Base-by-base conservation (phyloP, 2,113 vertebrate species). In the Bos indicus region DNA sequence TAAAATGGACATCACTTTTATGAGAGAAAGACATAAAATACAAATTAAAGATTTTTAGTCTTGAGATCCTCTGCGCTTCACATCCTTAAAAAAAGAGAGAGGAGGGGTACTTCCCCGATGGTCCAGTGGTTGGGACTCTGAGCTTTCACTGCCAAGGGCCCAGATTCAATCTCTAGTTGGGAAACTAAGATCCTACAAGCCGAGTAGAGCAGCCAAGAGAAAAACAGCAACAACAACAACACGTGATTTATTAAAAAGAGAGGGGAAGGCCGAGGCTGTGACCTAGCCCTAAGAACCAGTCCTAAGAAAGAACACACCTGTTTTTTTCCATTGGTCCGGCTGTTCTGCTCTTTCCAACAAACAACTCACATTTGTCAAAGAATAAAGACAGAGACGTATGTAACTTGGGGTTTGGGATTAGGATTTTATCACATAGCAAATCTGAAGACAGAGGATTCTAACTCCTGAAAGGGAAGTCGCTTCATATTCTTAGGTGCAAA, bases 41-140 rank as follows among this genome's bases (percentile, higher is more conserved):
- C 62, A 98, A 94, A 90, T 62, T 17, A 94, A 91, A 83, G 87
- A 74, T 51, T 57, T 57, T 30, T n/a, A 77, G 78, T 56, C 84
- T 86, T 23, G 59, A 3, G 28, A 67, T 28, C 54, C 28, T 56
- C 64, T 74, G 78, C 57, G 40, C 33, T 92, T 36, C 71, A 71
- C 16, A 67, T 59, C 46, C 40, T 43, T 43, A 77, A 48, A 52
- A n/a, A 54, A 36, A 21, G 26, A 30, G 60, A 9, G 15, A 56
- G 52, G 6, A 51, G 78, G 17, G 5, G 48, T 33, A 81, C 28
- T 21, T n/a, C 78, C 48, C 78, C 17, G 3, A 19, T 78, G 78
- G 78, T 81, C 78, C 78, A 21, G 78, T 51, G 48, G 78, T 81
- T n/a, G 17, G 78, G 48, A 51, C 48, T 81, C 48, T 19, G 46